Percentiles rank a stretch among this genome's conserved stretches.
Conservation (phyloP, 2,888 invertebrate genomes). For the Periphyllus acericola region DNA sequence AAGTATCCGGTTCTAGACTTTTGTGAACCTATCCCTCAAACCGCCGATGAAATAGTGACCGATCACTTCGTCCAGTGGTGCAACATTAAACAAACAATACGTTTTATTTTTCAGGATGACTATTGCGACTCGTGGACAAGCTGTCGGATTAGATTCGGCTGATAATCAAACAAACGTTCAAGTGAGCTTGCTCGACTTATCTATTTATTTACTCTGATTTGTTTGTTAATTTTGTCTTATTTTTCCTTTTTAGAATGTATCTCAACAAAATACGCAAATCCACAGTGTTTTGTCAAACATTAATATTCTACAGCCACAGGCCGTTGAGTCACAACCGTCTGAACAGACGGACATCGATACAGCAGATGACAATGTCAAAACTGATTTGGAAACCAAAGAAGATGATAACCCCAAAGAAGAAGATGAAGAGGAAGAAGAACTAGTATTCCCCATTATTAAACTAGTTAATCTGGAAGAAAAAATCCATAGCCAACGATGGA, state of each 20-base stretch:
- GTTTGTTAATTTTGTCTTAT: not conserved
- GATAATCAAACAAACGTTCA: constrained; percentile 66
- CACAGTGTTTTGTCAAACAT: constrained; percentile 51
- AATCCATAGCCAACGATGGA: constrained; percentile 95
- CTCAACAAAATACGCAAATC: constrained; percentile 57
- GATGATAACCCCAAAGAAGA: constrained; percentile 35
- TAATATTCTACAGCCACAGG: constrained; percentile 30
- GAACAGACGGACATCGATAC: not conserved
- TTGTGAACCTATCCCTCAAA: too few species aligned
- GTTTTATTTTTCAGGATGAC: constrained; percentile 70
- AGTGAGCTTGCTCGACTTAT: constrained; percentile 62
- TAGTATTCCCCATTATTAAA: constrained; percentile 84
- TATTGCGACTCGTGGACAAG: constrained; percentile 74
- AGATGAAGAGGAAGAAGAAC: constrained; percentile 46
- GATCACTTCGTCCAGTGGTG: too few species aligned
- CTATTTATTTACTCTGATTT: not conserved
- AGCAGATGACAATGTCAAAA: not conserved
- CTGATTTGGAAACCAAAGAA: constrained; percentile 30
- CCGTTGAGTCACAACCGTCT: constrained; percentile 11
- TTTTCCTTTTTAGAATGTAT: constrained; percentile 47
- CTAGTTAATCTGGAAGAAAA: constrained; percentile 92
- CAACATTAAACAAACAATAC: not conserved
- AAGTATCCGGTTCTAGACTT: not conserved
- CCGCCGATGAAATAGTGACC: too few species aligned
- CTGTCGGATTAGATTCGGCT: constrained; percentile 72